These are phyloP conservation scores for Octomys mimax DNA, from an alignment of 2,797 vertebrate genomes.

Conservation along the genomic window DNA sequence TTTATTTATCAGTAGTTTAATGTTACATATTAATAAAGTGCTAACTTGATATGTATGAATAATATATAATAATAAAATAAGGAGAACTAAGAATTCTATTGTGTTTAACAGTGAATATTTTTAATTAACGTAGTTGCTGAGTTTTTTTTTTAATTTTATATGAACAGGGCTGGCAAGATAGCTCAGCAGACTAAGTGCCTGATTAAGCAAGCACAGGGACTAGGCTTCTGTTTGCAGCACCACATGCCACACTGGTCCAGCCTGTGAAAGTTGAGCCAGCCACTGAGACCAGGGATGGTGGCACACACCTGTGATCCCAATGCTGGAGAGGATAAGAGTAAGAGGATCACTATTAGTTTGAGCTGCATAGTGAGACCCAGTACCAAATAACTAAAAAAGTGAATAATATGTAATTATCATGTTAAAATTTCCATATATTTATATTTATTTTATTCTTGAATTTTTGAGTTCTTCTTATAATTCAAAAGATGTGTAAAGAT, in stretches of 20 bases:
- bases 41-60: background rate
- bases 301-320: too few relatives aligned
- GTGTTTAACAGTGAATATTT: background rate
- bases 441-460: background rate
- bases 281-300: too few relatives aligned
- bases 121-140: background rate
- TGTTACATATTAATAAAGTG: background rate
- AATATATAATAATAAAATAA: background rate
- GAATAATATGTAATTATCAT: background rate
- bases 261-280: too few relatives aligned
- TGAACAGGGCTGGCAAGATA: too few relatives aligned
- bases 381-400: background rate
- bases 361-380: too few relatives aligned
- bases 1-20: background rate
- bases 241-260: too few relatives aligned
- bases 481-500: background rate
- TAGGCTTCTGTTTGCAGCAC: too few relatives aligned
- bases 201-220: too few relatives aligned
- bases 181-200: too few relatives aligned
- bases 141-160: background rate
- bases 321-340: too few relatives aligned
- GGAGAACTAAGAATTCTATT: background rate
- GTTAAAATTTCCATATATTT: background rate
- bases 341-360: too few relatives aligned
- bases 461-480: background rate